A percentile compares a stretch with the other conserved stretches of the same genome.
Evolutionary conservation across 2,888 invertebrate species (phyloP).

Genomic region (Diaperis boleti): DNA sequence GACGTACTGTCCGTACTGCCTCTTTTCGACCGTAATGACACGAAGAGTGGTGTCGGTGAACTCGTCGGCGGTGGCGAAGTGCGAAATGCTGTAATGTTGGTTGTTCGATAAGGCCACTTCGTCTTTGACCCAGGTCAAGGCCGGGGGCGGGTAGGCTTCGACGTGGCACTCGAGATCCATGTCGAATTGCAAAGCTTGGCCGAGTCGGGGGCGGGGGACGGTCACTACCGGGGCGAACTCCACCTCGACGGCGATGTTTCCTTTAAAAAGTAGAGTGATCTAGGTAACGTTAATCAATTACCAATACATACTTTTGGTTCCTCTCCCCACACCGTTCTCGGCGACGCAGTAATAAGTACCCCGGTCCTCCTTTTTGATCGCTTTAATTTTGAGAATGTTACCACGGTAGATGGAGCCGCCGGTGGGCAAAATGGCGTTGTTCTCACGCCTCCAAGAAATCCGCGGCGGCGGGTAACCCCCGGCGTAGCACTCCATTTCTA

Average conservation of each 20-base stretch:
- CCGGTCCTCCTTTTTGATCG: slow-evolving; percentile 88
- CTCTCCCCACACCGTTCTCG: slow-evolving; percentile 89
- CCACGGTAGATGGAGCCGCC: slow-evolving; percentile 90
- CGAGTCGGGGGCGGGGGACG: slow-evolving; percentile 84
- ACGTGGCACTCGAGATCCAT: slow-evolving; percentile 96
- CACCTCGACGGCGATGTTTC: slow-evolving; percentile 89
- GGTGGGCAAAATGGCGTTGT: slow-evolving; percentile 92
- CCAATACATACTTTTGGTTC: slow-evolving; percentile 78
- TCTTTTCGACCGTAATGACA: slow-evolving; percentile 90
- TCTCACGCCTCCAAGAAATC: slow-evolving; percentile 92
- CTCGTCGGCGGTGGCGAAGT: slow-evolving; percentile 92
- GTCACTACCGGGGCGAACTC: slow-evolving; percentile 91
- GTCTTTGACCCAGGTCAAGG: slow-evolving; percentile 92
- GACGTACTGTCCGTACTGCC: slow-evolving; percentile 87
- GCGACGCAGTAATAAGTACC: slow-evolving; percentile 96
- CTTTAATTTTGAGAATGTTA: slow-evolving; percentile 80
- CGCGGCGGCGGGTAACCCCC: slow-evolving; percentile 87
- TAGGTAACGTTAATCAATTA: too few species aligned
- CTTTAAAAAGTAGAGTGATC: slow-evolving; percentile 49
- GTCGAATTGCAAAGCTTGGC: slow-evolving; percentile 91
- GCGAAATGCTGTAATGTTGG: slow-evolving; percentile 91
- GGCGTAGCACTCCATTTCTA: slow-evolving; percentile 89
- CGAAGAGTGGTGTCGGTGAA: slow-evolving; percentile 91
- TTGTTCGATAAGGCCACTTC: slow-evolving; percentile 85
- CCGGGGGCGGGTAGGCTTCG: slow-evolving; percentile 94